Evolutionary conservation across 2,797 vertebrate genomes (phyloP).

Genomic region (Poecilia velifera): DNA sequence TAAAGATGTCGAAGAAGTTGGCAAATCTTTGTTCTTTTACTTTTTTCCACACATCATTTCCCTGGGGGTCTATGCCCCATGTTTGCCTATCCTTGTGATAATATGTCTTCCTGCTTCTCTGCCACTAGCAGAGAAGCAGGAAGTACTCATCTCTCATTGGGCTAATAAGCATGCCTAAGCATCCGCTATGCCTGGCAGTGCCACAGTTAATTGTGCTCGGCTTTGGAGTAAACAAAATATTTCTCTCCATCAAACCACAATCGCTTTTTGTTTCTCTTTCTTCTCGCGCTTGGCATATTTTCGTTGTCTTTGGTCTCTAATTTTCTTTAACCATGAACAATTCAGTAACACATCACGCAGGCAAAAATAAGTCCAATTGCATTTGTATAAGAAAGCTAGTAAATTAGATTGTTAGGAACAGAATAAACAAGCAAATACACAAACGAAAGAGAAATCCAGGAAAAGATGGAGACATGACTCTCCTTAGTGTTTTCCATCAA

Average conservation of each 20-base stretch:
- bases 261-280: slow-evolving; percentile 5
- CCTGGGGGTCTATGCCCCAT: slow-evolving; percentile 53
- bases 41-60: slow-evolving; percentile 26
- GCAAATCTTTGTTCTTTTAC: slow-evolving; percentile 12
- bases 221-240: slow-evolving; percentile 76
- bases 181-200: slow-evolving; percentile 75
- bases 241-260: slow-evolving; percentile 69
- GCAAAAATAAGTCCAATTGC: slow-evolving; percentile 17
- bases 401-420: slow-evolving; percentile 26
- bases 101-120: slow-evolving; percentile 70
- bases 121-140: slow-evolving; percentile 73
- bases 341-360: slow-evolving; percentile 34
- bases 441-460: slow-evolving; percentile 9
- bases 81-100: slow-evolving; percentile 73
- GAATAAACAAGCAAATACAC: slow-evolving; percentile 12
- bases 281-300: slow-evolving; percentile 30
- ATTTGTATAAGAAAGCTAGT: slow-evolving; percentile 29
- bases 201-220: slow-evolving; percentile 77
- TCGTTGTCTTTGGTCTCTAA: not conserved
- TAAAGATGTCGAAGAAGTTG: slow-evolving; percentile 18
- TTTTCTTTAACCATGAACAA: slow-evolving; percentile 36
- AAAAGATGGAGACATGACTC: slow-evolving; percentile 39
- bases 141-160: slow-evolving; percentile 77
- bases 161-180: slow-evolving; percentile 76
- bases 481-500: slow-evolving; percentile 42